Conservation (phyloP, 2,888 invertebrate species). For the Drosophila ustulata region DNA sequence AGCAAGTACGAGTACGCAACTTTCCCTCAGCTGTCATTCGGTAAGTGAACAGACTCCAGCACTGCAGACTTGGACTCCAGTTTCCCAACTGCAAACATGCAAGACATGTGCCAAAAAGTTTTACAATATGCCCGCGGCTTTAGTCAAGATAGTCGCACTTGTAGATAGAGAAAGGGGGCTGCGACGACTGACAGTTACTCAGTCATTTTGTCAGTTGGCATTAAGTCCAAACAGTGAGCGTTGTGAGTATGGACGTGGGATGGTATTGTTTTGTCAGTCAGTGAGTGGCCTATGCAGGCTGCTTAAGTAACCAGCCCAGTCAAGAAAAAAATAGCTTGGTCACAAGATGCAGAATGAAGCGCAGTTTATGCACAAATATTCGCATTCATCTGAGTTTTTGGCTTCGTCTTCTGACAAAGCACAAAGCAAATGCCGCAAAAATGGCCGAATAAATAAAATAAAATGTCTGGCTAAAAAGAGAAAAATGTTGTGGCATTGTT, state of each 20-base stretch:
- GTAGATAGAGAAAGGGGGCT: background rate
- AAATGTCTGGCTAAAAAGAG: conserved; percentile 48
- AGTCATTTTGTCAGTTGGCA: conserved; percentile 40
- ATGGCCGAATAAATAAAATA: conserved; percentile 62
- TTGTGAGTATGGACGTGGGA: conserved; percentile 28
- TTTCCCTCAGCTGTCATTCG: conserved; percentile 31
- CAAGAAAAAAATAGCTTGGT: conserved; percentile 36
- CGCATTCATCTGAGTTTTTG: conserved; percentile 36
- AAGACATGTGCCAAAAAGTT: conserved; percentile 80
- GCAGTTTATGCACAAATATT: conserved; percentile 73
- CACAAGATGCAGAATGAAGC: conserved; percentile 52
- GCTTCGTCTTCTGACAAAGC: conserved; percentile 24
- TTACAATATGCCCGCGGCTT: conserved; percentile 75
- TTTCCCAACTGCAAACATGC: conserved; percentile 64
- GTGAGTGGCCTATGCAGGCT: conserved; percentile 29
- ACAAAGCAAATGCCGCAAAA: conserved; percentile 56
- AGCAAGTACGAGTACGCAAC: conserved; percentile 42
- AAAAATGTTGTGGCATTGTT: conserved; percentile 63
- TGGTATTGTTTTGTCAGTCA: conserved; percentile 12
- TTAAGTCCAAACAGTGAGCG: conserved; percentile 14
- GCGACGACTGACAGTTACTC: conserved; percentile 36
- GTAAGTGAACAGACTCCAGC: conserved; percentile 36
- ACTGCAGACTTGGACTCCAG: conserved; percentile 37
- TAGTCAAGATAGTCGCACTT: conserved; percentile 26
- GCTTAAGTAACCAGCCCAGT: conserved; percentile 29